Percentiles rank a stretch among this genome's conserved stretches.
These are phyloP conservation scores for Pithys albifrons DNA, from an alignment of 2,113 vertebrate species.

Conservation along the genomic window DNA sequence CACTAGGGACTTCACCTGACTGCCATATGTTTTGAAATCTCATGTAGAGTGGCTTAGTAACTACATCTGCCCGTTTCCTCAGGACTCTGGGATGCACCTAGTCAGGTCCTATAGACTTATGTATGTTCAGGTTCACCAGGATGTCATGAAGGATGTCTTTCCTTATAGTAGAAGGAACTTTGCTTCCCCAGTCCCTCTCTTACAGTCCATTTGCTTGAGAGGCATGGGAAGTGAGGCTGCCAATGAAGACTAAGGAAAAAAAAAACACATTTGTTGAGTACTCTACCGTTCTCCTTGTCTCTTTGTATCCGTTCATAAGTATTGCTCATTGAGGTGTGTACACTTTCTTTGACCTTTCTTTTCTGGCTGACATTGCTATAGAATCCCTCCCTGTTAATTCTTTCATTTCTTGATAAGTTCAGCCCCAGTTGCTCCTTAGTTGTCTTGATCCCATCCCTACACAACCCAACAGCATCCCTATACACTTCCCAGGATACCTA, in stretches of 20 bases:
- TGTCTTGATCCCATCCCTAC: neutral
- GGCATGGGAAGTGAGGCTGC: neutral
- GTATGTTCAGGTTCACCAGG: neutral
- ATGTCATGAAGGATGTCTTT: accelerated
- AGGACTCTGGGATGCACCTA: neutral
- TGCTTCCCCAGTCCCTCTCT: neutral
- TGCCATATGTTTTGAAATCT: neutral
- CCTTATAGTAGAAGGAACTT: neutral
- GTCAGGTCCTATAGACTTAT: neutral
- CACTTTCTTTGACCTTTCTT: neutral
- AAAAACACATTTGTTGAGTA: neutral
- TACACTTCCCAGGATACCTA: neutral
- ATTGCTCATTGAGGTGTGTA: neutral
- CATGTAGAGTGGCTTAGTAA: neutral
- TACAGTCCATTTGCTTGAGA: neutral
- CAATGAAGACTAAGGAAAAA: neutral
- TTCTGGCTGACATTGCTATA: neutral
- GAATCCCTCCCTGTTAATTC: neutral
- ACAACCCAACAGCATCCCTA: neutral
- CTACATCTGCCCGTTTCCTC: neutral
- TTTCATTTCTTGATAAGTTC: neutral
- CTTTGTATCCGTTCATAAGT: neutral
- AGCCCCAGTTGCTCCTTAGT: neutral
- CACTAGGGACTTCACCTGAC: neutral
- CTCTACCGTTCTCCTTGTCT: neutral